phyloP scores from a whole-genome alignment of 2,797 vertebrate genomes.

The Pseudochirops corinnae region DNA sequence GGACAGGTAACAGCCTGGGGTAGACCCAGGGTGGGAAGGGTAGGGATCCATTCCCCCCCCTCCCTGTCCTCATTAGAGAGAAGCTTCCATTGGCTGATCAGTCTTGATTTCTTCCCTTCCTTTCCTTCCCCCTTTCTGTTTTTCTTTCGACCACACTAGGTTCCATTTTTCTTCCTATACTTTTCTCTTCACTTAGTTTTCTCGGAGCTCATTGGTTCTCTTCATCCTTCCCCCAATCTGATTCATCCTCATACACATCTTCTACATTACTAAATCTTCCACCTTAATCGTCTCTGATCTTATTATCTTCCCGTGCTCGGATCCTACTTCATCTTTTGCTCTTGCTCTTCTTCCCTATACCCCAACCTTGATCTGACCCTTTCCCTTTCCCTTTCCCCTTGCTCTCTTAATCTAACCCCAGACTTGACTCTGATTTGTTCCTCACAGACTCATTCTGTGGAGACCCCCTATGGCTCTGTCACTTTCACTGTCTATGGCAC shows the following conservation, averaged over 20 bases:
- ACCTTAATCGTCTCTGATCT: background rate
- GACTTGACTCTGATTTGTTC: constrained; percentile 58
- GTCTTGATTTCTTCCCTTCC: background rate
- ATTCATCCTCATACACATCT: constrained; percentile 11
- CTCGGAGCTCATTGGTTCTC: constrained; percentile 2
- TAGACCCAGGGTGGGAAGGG: constrained; percentile 33
- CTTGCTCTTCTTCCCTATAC: background rate
- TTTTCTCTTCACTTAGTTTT: background rate
- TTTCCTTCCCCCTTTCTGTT: constrained; percentile 1
- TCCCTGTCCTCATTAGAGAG: background rate
- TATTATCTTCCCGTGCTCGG: background rate
- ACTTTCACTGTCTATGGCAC: constrained; percentile 92
- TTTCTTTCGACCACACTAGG: background rate
- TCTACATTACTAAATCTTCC: background rate
- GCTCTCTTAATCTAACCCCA: background rate
- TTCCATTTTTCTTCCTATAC: background rate
- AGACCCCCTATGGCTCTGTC: constrained; percentile 92
- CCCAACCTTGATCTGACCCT: background rate
- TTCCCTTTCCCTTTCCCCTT: background rate
- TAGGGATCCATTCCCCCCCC: background rate
- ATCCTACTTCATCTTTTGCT: constrained; percentile 23
- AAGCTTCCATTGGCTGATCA: background rate
- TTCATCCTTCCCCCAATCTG: constrained; percentile 5
- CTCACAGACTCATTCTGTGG: constrained; percentile 91
- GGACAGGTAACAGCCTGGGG: constrained; percentile 88